These are phyloP conservation scores for Selene dorsalis DNA, from an alignment of 2,797 vertebrate genomes.

Conservation along the genomic window DNA sequence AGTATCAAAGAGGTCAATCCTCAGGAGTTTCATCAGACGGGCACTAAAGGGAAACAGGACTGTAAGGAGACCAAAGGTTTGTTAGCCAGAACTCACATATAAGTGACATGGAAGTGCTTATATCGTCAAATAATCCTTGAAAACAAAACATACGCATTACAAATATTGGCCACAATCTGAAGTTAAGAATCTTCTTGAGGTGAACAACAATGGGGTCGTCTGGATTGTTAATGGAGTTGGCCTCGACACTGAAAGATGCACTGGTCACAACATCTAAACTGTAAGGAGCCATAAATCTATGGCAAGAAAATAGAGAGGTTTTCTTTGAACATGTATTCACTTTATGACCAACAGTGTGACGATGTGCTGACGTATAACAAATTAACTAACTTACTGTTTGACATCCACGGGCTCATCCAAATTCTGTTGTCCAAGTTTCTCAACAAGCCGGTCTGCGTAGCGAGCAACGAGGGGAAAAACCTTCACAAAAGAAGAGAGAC, in stretches of 20 bases:
- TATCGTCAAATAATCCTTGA: neutral
- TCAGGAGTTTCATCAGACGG: constrained; percentile 73
- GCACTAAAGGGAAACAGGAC: constrained; percentile 77
- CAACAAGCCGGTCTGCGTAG: constrained; percentile 84
- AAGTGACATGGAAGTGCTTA: neutral
- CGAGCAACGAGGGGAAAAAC: constrained; percentile 85
- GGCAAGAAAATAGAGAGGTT: neutral
- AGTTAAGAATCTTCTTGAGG: constrained; percentile 81
- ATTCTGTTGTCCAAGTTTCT: constrained; percentile 79
- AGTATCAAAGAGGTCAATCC: constrained; percentile 42
- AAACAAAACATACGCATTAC: constrained; percentile 64
- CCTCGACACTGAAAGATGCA: constrained; percentile 86
- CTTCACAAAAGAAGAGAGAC: constrained; percentile 68
- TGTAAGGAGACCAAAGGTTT: constrained; percentile 52
- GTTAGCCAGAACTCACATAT: neutral
- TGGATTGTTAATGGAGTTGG: constrained; percentile 86
- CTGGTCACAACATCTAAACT: constrained; percentile 87
- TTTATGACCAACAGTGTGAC: neutral
- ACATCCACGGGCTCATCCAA: constrained; percentile 71
- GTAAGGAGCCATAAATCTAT: constrained; percentile 85
- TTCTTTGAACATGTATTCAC: neutral
- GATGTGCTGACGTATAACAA: neutral
- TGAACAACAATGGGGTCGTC: constrained; percentile 82
- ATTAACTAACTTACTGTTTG: constrained; percentile 85
- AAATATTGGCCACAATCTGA: constrained; percentile 66